phyloP scores from a whole-genome alignment of 2,797 vertebrate species.

The Intellagama lesueurii region DNA sequence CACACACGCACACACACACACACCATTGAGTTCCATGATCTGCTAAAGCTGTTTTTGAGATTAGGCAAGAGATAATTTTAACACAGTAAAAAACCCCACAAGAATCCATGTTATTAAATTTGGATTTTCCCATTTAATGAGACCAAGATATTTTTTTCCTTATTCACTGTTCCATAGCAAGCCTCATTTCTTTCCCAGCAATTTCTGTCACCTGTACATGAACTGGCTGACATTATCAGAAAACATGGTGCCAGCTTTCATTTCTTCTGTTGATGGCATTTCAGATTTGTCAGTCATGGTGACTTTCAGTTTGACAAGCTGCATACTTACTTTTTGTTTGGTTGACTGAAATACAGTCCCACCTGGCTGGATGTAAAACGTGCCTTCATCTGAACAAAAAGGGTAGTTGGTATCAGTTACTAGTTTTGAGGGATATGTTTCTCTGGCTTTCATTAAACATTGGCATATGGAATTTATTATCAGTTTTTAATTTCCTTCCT shows the following conservation, averaged over 20 bases:
- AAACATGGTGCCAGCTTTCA: not conserved
- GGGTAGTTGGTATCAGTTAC: slow-evolving; percentile 39
- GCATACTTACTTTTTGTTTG: slow-evolving; percentile 21
- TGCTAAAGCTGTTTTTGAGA: no score
- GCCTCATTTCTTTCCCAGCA: not conserved
- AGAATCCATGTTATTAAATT: no score
- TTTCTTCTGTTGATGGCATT: slow-evolving; percentile 14
- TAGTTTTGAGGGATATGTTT: slow-evolving; percentile 40
- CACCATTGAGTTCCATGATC: no score
- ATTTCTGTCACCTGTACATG: not conserved
- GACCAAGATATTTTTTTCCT: not conserved
- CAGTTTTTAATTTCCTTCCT: slow-evolving; percentile 52
- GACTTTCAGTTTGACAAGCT: not conserved
- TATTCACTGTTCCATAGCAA: no score
- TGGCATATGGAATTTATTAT: slow-evolving; percentile 43
- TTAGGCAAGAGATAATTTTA: no score
- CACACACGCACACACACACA: no score
- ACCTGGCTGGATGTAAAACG: slow-evolving; percentile 28
- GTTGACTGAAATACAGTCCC: slow-evolving; percentile 22
- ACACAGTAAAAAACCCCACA: no score
- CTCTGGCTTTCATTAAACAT: slow-evolving; percentile 39
- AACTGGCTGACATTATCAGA: slow-evolving; percentile 13
- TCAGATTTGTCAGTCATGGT: slow-evolving; percentile 31
- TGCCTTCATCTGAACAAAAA: slow-evolving; percentile 46
- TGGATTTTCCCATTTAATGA: not conserved